A percentile compares a stretch with the other conserved stretches of the same genome.
Evolutionary conservation across 1,140 invertebrate species (phyloP).

Genomic region (Meloidogyne floridensis): DNA sequence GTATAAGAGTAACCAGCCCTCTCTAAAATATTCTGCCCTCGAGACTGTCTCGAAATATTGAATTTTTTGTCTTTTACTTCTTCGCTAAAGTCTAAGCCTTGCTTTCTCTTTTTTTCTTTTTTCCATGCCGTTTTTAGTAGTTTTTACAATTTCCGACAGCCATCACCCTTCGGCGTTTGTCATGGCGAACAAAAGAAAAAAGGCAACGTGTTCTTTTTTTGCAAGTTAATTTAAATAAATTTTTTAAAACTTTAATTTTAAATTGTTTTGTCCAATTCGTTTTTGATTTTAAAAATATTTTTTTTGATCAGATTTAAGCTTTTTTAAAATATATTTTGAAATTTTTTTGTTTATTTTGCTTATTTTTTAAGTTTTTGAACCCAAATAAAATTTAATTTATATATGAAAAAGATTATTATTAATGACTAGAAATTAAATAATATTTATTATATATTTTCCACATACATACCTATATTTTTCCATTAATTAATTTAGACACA

Average conservation of each 20-base stretch:
- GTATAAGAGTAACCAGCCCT: no score
- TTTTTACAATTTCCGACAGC: slow-evolving; percentile 7
- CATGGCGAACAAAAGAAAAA: background rate
- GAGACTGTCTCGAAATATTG: slow-evolving; percentile 9
- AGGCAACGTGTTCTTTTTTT: background rate
- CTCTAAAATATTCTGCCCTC: background rate
- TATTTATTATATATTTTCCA: no score
- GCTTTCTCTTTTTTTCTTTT: background rate
- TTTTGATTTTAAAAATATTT: no score
- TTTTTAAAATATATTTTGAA: background rate
- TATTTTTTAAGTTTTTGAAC: no score
- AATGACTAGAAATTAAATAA: no score
- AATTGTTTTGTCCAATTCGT: background rate
- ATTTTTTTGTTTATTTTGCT: no score
- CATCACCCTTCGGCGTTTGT: background rate
- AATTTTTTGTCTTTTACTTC: background rate
- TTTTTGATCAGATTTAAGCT: no score
- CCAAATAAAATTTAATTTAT: no score
- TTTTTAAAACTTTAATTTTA: background rate
- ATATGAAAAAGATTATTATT: no score
- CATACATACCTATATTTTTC: no score
- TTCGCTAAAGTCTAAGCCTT: background rate
- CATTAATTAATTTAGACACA: background rate
- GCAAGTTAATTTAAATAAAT: background rate
- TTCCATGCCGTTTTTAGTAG: slow-evolving; percentile 1